Base-by-base conservation (phyloP, 2,113 vertebrate genomes). In the Pelmatolapia mariae region DNA sequence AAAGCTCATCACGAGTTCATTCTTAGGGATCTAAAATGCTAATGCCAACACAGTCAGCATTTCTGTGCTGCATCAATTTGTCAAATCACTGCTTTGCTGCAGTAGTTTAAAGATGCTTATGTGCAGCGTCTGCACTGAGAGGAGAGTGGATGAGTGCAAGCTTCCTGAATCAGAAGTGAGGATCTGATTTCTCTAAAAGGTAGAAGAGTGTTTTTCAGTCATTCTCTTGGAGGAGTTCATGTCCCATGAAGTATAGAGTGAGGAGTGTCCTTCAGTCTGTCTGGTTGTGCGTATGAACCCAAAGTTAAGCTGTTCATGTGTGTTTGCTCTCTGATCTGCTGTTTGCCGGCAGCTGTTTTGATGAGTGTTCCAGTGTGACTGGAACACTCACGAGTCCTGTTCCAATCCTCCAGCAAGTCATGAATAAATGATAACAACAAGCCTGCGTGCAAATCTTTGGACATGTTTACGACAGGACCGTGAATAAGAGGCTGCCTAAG, bases 361-460 rank as follows among this genome's bases (percentile, higher is more conserved):
- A 26, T 50, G 66, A 12, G 33, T 84, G 57, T 85, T 61, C 82
- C 36, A 43, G 84, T 87, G 33, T 81, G 83, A 84, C 76, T 63
- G 66, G 76, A 89, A 78, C 36, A 66, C 38, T 84, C 68, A 78
- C 80, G 31, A 88, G 82, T 43, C 43, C 33, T 16, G 54, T 53
- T 85, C 63, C 47, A 18, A 4, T 47, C 56, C 61, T 50, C 89
- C 59, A 78, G 82, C 45, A 80, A 45, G 26, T 66, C 83, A 92
- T 90, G 82, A 86, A 86, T 94, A 90, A 89, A 87, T 87, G 2
- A 93, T 93, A 71, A 83, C 71, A 63, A 22, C 31, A 85, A 13
- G 3, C 85, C 80, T 83, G 66, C 56, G n/a, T 68, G n/a, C 89
- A 87, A 71, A 93, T 87, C 59, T 80, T 81, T 61, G 5, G 16